Conservation (phyloP, 1,140 invertebrate species). For the Bactericera cockerelli region DNA sequence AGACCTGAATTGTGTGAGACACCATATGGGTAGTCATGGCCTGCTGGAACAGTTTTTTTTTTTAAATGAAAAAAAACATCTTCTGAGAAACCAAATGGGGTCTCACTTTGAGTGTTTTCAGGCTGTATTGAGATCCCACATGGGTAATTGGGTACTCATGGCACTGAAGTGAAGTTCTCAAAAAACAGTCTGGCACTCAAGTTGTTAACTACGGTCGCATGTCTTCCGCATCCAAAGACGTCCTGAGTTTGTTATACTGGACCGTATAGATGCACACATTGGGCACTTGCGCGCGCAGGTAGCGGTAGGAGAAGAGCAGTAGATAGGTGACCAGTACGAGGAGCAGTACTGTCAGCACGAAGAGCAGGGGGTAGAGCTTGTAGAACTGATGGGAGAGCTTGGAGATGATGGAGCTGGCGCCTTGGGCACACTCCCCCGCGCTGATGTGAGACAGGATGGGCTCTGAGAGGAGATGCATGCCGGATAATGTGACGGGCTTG, state of each 20-base stretch:
- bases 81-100: too few relatives aligned
- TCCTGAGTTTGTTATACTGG: background rate
- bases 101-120: too few relatives aligned
- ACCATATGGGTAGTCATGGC: too few relatives aligned
- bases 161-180: too few relatives aligned
- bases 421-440: background rate
- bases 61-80: too few relatives aligned
- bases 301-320: background rate
- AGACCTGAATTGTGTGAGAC: too few relatives aligned
- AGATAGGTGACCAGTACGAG: background rate
- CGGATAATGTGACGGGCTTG: background rate
- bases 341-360: background rate
- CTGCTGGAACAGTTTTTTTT: too few relatives aligned
- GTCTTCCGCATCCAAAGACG: too few relatives aligned
- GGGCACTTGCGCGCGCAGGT: background rate
- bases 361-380: background rate
- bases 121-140: too few relatives aligned
- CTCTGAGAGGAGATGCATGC: background rate
- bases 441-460: slow-evolving; percentile 3
- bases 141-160: too few relatives aligned
- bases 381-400: background rate
- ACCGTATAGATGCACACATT: background rate
- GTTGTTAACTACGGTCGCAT: too few relatives aligned
- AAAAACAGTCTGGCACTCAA: too few relatives aligned
- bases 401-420: background rate